Conservation (phyloP, 2,888 invertebrate species). For the Ophion slaviceki region DNA sequence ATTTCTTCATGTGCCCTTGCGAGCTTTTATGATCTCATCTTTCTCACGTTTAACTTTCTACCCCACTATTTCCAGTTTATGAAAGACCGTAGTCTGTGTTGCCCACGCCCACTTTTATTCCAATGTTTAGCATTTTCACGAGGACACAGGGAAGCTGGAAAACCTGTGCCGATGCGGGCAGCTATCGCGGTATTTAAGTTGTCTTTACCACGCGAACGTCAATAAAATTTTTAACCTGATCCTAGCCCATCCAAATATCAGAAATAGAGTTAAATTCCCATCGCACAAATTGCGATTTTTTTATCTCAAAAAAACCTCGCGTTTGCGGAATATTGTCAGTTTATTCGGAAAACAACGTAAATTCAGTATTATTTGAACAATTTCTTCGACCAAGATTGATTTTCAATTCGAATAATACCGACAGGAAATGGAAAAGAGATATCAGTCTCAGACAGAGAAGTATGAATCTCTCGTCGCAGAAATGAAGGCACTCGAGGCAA, state of each 20-base stretch:
- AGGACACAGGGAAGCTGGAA: too few relatives aligned
- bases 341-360: neutral
- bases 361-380: neutral
- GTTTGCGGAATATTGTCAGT: too few relatives aligned
- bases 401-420: neutral
- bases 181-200: too few relatives aligned
- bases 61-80: too few relatives aligned
- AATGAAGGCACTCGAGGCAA: slow-evolving; percentile 47
- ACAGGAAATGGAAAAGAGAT: slow-evolving; percentile 51
- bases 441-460: slow-evolving; percentile 53
- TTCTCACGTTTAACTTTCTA: too few relatives aligned
- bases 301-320: neutral
- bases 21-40: neutral
- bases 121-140: too few relatives aligned
- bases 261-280: neutral
- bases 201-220: too few relatives aligned
- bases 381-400: neutral
- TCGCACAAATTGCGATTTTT: neutral
- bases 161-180: too few relatives aligned
- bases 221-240: too few relatives aligned
- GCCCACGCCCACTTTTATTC: too few relatives aligned
- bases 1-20: neutral
- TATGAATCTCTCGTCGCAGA: slow-evolving; percentile 55
- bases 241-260: neutral
- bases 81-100: too few relatives aligned